phyloP scores from a whole-genome alignment of 2,888 invertebrate genomes.

The Aproaerema taeniolella region DNA sequence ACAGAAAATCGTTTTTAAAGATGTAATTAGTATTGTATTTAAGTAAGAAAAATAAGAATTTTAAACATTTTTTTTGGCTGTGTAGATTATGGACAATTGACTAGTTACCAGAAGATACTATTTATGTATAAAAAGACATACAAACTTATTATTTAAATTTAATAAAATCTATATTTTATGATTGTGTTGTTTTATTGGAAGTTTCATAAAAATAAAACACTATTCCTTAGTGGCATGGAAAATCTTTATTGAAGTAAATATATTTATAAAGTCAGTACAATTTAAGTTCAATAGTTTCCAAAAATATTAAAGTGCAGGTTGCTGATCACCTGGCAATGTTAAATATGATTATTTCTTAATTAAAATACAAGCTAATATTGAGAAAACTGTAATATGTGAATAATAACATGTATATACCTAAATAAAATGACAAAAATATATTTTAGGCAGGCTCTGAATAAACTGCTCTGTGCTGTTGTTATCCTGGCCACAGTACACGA shows the following conservation, averaged over 20 bases:
- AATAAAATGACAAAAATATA: constrained; percentile 79
- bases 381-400: constrained; percentile 79
- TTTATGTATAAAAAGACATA: no score
- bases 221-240: constrained; percentile 70
- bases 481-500: constrained; percentile 73
- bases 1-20: no score
- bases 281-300: constrained; percentile 80
- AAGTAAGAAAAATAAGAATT: no score
- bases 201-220: background rate
- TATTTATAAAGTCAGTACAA: constrained; percentile 80
- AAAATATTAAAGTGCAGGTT: constrained; percentile 80
- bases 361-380: constrained; percentile 79
- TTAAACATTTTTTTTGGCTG: no score
- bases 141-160: no score
- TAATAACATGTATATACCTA: constrained; percentile 78
- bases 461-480: constrained; percentile 72
- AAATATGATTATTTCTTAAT: constrained; percentile 79
- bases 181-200: background rate
- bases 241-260: constrained; percentile 80
- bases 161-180: background rate
- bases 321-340: constrained; percentile 79
- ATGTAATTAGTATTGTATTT: no score
- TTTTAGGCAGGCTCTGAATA: constrained; percentile 76
- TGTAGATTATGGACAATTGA: no score
- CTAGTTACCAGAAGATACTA: no score